Conservation (phyloP, 2,888 invertebrate genomes). For the Scelioninae gen. 1 region DNA sequence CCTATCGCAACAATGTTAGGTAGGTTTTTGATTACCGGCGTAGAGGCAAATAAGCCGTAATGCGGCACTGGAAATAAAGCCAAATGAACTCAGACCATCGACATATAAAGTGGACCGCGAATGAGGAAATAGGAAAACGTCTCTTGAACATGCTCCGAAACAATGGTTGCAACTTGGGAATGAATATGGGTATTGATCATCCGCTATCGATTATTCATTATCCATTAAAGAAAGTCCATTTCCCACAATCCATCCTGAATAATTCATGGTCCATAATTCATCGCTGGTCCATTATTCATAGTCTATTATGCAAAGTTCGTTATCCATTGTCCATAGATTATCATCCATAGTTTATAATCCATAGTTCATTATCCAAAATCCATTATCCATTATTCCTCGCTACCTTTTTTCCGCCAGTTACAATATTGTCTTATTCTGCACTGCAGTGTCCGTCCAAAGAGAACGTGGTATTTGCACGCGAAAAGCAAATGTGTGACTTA, state of each 20-base stretch:
- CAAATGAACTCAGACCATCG: constrained; percentile 53
- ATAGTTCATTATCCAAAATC: constrained; percentile 58
- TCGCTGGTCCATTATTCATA: constrained; percentile 65
- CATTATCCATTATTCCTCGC: constrained; percentile 38
- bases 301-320: constrained; percentile 62
- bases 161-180: neutral
- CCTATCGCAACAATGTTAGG: constrained; percentile 79
- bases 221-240: constrained; percentile 67
- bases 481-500: constrained; percentile 56
- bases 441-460: constrained; percentile 2
- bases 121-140: constrained; percentile 5
- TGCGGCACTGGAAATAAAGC: constrained; percentile 66
- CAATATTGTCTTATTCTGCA: constrained; percentile 42
- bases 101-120: constrained; percentile 39
- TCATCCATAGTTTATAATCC: constrained; percentile 54
- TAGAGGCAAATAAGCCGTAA: constrained; percentile 73
- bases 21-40: constrained; percentile 72
- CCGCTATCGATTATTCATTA: constrained; percentile 50
- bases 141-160: neutral
- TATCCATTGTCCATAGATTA: constrained; percentile 62
- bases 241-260: constrained; percentile 63
- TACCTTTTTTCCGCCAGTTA: constrained; percentile 13
- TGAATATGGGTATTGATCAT: too few species aligned
- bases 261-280: constrained; percentile 62
- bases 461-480: constrained; percentile 27